A percentile compares a stretch with the other conserved stretches of the same genome.
phyloP scores from a whole-genome alignment of 2,888 invertebrate genomes.

The Prostheceraeus crozeri region DNA sequence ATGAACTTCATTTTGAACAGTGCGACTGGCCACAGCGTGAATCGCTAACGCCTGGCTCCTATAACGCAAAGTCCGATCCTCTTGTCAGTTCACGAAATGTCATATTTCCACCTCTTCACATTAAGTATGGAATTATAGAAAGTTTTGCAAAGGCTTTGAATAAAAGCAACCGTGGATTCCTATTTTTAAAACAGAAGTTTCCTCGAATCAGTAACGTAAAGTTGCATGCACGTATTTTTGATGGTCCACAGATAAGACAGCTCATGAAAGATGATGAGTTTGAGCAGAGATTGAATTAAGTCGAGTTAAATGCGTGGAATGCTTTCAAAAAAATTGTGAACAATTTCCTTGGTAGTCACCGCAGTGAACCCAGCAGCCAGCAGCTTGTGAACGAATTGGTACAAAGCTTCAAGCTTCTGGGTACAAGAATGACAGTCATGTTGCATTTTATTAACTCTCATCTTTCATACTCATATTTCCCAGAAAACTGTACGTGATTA shows the following conservation, averaged over 20 bases:
- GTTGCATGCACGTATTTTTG: background rate
- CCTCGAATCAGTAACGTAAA: slow-evolving; percentile 11
- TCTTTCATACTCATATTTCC: too few species aligned
- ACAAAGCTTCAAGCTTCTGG: too few species aligned
- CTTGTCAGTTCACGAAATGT: slow-evolving; percentile 4
- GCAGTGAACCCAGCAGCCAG: too few species aligned
- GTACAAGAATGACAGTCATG: too few species aligned
- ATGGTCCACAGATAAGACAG: slow-evolving; percentile 9
- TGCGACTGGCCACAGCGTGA: background rate
- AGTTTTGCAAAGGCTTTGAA: slow-evolving; percentile 13
- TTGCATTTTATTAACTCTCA: too few species aligned
- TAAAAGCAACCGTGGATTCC: slow-evolving; percentile 2
- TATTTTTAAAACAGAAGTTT: background rate
- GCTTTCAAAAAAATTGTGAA: slow-evolving; percentile 14
- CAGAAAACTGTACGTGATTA: too few species aligned
- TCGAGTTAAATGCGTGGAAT: background rate
- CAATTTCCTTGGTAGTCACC: too few species aligned
- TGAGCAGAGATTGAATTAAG: background rate
- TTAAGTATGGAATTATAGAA: background rate
- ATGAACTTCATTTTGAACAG: background rate
- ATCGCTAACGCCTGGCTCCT: background rate
- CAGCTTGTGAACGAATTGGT: too few species aligned
- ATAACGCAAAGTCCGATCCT: slow-evolving; percentile 7
- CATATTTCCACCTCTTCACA: background rate
- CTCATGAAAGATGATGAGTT: background rate